phyloP scores from a whole-genome alignment of 2,888 invertebrate species.

The Gryllus longicercus region DNA sequence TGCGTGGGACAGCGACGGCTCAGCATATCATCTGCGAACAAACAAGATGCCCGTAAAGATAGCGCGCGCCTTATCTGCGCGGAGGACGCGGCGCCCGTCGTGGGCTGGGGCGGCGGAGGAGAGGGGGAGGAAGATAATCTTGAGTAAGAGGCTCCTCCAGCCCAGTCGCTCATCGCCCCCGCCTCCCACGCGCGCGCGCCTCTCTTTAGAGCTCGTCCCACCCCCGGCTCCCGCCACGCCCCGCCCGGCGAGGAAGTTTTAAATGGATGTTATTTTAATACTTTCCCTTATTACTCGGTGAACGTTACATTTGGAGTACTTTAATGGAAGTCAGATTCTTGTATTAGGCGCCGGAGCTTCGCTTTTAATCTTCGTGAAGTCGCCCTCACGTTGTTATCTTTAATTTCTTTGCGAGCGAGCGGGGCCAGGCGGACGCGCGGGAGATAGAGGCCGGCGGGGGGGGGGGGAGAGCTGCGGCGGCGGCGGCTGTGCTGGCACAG shows the following conservation, averaged over 20 bases:
- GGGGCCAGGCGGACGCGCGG: not conserved
- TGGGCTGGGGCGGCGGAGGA: not conserved
- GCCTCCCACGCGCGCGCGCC: not conserved
- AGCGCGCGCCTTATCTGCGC: not conserved
- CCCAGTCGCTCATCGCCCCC: no score
- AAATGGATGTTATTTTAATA: conserved; percentile 11
- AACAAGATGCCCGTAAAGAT: not conserved
- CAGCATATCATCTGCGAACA: conserved; percentile 17
- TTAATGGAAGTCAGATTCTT: conserved; percentile 17
- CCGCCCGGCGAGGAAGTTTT: not conserved
- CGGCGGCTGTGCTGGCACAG: no score
- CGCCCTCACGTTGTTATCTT: not conserved
- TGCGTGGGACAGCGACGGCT: not conserved
- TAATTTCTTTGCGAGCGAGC: not conserved
- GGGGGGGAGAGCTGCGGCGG: no score
- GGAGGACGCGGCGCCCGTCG: not conserved
- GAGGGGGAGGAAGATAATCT: not conserved
- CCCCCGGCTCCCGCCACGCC: not conserved
- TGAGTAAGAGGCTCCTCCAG: not conserved
- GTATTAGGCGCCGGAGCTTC: not conserved
- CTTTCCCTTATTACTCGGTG: conserved; percentile 4
- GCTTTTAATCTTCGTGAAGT: not conserved
- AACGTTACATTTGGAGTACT: not conserved
- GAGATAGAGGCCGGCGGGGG: no score
- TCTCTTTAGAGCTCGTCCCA: not conserved